Base-by-base conservation (phyloP, 2,797 vertebrate genomes). In the Zalophus californianus region DNA sequence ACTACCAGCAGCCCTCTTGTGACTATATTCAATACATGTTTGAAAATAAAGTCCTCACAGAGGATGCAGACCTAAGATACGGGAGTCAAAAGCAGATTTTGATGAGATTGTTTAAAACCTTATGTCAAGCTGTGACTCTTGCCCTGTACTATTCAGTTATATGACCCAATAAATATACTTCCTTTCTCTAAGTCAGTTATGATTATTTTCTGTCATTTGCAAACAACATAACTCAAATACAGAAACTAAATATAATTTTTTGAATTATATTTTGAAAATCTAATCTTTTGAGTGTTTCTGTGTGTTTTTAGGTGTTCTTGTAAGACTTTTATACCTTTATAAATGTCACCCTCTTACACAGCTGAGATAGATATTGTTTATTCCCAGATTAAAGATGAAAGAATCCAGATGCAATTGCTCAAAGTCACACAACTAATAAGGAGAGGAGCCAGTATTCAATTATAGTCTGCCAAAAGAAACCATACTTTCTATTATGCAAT, bases 51-150 rank as follows among this genome's bases (percentile, higher is more conserved):
- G 14, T 48, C 66, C 86, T 25, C 38, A 9, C 7, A 72, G 35
- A 73, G 0, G 38, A 88, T 80, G 3, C 1, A 62, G 52, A 75
- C 5, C 38, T 41, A 54, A 88, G 41, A 15, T 18, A 66, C 32
- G 20, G 88, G 86, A 97, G 23, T 56, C 13, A 70, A 92, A 90
- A 93, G 29, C 29, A 93, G 7, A 94, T 89, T 94, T 82, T 87
- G 32, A 78, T 64, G 13, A 96, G 10, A 25, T 58, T 23, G 7
- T 64, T 87, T 91, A 70, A 91, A 91, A 91, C 9, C 5, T 20
- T 79, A 14, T 66, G 15, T 58, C 18, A 52, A 78, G 16, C 56
- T 80, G 5, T 72, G 56, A 92, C 14, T 86, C n/a, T 25, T 56
- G 16, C 5, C 7, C 13, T 78, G 5, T 72, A 32, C 4, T 68